These are phyloP conservation scores for Anthophora plumipes DNA, from an alignment of 2,888 invertebrate genomes.

Conservation along the genomic window DNA sequence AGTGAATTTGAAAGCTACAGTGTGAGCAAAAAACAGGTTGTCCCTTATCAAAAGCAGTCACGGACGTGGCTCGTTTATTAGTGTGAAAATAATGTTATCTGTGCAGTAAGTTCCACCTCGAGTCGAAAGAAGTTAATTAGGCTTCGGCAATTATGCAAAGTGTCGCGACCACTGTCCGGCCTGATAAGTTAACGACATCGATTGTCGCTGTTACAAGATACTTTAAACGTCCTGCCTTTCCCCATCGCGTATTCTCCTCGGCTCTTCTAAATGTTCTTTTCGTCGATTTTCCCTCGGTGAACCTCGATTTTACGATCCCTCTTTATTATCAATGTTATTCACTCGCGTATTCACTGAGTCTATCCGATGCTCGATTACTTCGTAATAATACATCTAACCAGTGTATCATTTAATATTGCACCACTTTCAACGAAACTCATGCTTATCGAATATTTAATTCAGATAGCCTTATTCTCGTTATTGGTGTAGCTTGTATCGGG, in stretches of 20 bases:
- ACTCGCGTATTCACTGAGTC: background rate
- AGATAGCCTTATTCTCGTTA: too few species aligned
- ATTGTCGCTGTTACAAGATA: constrained; percentile 55
- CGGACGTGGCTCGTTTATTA: constrained; percentile 40
- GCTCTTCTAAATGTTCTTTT: background rate
- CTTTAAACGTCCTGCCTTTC: constrained; percentile 19
- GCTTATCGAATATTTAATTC: too few species aligned
- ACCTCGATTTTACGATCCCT: background rate
- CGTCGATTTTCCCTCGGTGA: background rate
- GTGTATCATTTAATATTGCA: too few species aligned
- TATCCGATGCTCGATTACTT: too few species aligned
- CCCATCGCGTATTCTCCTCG: constrained; percentile 1
- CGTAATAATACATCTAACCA: too few species aligned
- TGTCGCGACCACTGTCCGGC: constrained; percentile 48
- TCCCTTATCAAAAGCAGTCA: constrained; percentile 18
- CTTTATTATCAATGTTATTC: background rate
- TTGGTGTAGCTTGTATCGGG: too few species aligned
- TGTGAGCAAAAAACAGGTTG: background rate
- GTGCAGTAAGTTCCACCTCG: constrained; percentile 23
- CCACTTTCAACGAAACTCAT: too few species aligned
- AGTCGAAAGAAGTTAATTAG: constrained; percentile 56
- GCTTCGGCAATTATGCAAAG: constrained; percentile 61
- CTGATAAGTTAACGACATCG: constrained; percentile 54
- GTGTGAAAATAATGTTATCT: constrained; percentile 55
- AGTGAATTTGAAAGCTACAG: background rate